Base-by-base conservation (phyloP, 2,888 invertebrate species). In the Suillia variegata region DNA sequence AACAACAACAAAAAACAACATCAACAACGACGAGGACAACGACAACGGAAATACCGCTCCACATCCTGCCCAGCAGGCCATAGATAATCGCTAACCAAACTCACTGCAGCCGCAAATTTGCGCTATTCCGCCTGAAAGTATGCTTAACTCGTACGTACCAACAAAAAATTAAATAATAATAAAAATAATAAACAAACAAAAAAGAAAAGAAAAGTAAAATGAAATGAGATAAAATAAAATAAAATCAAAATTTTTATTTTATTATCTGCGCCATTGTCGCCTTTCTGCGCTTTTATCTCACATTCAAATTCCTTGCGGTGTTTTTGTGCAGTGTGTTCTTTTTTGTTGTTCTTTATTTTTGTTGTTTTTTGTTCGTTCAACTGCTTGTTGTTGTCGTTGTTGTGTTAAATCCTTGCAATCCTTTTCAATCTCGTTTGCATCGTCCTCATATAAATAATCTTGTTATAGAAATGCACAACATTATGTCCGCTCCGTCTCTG, bases 371-470 rank as follows among this genome's bases (percentile, higher is more conserved):
- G 45, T n/a, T 38, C 18, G 13, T 45, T 38, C 6, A n/a, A 6
- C 6, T 38, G 10, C 38, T n/a, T 38, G 17, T 17, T 45, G 38
- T n/a, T 13, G n/a, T n/a, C n/a, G 4, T 45, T 45, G 45, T 18
- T 0, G 26, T 26, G 26, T 50, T 50, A 52, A 52, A 34, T 52
- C 21, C 34, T 21, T 17, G 34, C 52, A 33, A 52, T 52, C 34
- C 52, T 52, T 49, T 52, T 52, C 45, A 45, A 45, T 45, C 45
- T 45, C 5, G 45, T 45, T 45, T 45, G 45, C 45, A 45, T 18
- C 20, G 45, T 45, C 17, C 45, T 20, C 4, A 45, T 18, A 45
- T 52, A 26, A 52, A 52, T 52, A 52, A 52, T 52, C 33, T 52
- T 18, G 34, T 52, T 52, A 50, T 50, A 17, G 17, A 10, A 50